Conservation (phyloP, 1,140 invertebrate genomes). For the Anagrus nilaparvatae region DNA sequence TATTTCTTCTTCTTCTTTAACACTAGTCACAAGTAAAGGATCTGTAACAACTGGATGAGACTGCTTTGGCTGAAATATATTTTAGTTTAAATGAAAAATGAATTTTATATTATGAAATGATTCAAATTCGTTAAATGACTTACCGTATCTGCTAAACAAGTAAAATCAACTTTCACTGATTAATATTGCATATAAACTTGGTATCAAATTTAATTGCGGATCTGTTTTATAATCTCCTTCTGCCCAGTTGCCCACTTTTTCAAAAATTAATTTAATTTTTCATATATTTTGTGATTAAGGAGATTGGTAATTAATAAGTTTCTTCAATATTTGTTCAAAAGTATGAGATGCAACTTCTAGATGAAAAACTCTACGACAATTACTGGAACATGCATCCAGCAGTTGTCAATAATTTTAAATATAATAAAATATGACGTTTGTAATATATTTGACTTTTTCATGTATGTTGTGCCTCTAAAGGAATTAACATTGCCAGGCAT, state of each 20-base stretch:
- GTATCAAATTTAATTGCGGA: slow-evolving; percentile 82
- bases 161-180: slow-evolving; percentile 68
- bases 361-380: slow-evolving; percentile 86
- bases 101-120: no score
- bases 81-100: no score
- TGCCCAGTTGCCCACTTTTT: slow-evolving; percentile 93
- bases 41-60: slow-evolving; percentile 43
- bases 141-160: slow-evolving; percentile 43
- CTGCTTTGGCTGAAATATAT: slow-evolving; percentile 34
- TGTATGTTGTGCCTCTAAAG: no score
- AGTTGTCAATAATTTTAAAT: slow-evolving; percentile 45
- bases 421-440: no score
- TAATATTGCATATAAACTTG: slow-evolving; percentile 74
- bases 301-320: slow-evolving; percentile 49
- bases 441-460: no score
- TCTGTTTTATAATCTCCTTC: slow-evolving; percentile 91
- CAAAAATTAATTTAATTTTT: slow-evolving; percentile 71
- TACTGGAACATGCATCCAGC: slow-evolving; percentile 92
- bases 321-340: slow-evolving; percentile 83
- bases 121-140: slow-evolving; percentile 16
- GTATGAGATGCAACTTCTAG: slow-evolving; percentile 92
- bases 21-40: slow-evolving; percentile 60
- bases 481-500: slow-evolving; percentile 92
- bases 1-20: slow-evolving; percentile 88
- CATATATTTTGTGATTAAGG: slow-evolving; percentile 63